Conservation (phyloP, 2,888 invertebrate genomes). For the Yponomeuta evonymella region DNA sequence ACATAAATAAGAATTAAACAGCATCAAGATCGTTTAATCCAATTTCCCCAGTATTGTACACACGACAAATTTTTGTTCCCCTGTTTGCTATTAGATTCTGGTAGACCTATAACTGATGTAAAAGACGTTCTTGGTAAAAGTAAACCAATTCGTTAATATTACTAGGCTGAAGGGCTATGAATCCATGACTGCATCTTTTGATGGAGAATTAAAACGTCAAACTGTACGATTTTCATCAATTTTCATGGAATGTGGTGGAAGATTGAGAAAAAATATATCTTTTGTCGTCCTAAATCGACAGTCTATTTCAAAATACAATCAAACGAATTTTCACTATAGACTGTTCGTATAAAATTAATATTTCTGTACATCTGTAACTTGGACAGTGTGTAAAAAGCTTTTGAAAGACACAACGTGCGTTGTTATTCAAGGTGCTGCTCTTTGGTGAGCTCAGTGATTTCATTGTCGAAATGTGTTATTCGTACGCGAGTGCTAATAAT, state of each 20-base stretch:
- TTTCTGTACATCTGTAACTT: not conserved
- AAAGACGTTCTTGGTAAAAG: not conserved
- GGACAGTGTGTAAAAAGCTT: not conserved
- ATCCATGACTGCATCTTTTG: not conserved
- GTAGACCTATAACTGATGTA: not conserved
- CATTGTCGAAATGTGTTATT: constrained; percentile 40
- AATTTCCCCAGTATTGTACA: too few relatives aligned
- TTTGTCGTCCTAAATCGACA: constrained; percentile 25
- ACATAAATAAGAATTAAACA: too few relatives aligned
- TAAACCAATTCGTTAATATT: not conserved
- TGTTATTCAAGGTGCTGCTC: constrained; percentile 33
- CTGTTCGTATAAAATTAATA: not conserved
- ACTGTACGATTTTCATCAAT: not conserved
- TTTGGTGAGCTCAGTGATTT: constrained; percentile 33
- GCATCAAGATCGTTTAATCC: too few relatives aligned
- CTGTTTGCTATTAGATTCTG: too few relatives aligned
- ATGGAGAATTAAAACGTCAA: not conserved
- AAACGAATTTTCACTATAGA: not conserved
- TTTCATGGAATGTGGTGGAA: constrained; percentile 22
- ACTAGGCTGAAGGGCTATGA: not conserved
- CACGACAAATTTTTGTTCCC: too few relatives aligned
- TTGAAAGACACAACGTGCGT: constrained; percentile 27
- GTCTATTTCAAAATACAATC: not conserved
- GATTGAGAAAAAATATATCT: constrained; percentile 32
- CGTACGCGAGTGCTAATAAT: constrained; percentile 27